Percentiles rank a stretch among this genome's conserved stretches.
Evolutionary conservation across 1,140 invertebrate genomes (phyloP).

Genomic region (Drosophila punjabiensis): DNA sequence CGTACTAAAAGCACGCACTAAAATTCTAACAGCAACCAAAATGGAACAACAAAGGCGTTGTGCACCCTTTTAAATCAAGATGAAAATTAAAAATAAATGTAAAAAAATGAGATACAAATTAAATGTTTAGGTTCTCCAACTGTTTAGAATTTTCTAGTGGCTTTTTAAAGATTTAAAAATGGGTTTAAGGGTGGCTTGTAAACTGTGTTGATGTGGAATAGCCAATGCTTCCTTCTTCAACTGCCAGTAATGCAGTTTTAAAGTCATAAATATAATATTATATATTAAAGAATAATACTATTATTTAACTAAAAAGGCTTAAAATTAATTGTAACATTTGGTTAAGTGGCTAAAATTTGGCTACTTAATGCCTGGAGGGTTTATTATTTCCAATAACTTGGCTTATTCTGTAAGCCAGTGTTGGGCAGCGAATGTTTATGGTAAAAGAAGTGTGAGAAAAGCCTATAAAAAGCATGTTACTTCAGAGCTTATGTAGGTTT

Average conservation of each 20-base stretch:
- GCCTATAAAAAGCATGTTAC: neutral
- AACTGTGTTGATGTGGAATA: neutral
- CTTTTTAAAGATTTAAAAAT: neutral
- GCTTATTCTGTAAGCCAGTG: neutral
- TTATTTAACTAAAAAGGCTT: neutral
- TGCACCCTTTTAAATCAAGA: slow-evolving; percentile 44
- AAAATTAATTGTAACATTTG: neutral
- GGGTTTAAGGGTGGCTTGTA: neutral
- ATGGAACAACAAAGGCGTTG: slow-evolving; percentile 21
- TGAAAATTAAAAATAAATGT: slow-evolving; percentile 31
- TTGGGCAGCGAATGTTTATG: neutral
- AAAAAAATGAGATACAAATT: neutral
- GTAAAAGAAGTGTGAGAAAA: neutral
- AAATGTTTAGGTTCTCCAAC: neutral
- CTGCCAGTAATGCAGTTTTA: neutral
- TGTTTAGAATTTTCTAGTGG: neutral
- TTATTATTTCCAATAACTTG: too few species aligned
- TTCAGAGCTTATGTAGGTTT: neutral
- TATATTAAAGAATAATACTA: neutral
- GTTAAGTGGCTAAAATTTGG: neutral
- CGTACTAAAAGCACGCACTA: slow-evolving; percentile 66
- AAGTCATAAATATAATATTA: neutral
- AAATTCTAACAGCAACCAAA: slow-evolving; percentile 14
- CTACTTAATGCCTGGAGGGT: neutral
- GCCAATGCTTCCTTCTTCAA: slow-evolving; percentile 2